phyloP scores from a whole-genome alignment of 2,797 vertebrate species.

The Rhabdophis nuchalis region DNA sequence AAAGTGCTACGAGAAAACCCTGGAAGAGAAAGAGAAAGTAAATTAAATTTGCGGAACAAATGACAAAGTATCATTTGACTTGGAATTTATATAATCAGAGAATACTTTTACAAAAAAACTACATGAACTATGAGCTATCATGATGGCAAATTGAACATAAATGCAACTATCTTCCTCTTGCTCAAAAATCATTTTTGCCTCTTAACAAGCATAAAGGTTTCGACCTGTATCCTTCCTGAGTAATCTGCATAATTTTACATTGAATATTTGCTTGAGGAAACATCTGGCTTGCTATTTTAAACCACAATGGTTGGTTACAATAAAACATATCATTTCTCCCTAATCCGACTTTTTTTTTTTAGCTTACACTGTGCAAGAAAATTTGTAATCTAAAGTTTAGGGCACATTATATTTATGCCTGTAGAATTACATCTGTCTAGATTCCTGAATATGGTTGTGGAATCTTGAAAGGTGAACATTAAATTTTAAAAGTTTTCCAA shows the following conservation, averaged over 20 bases:
- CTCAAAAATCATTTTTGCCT: neutral
- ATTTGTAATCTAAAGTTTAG: neutral
- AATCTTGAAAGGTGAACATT: neutral
- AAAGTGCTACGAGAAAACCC: constrained; percentile 88
- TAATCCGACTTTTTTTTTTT: constrained; percentile 8
- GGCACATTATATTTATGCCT: neutral
- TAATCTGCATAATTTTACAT: constrained; percentile 1
- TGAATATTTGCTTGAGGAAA: constrained; percentile 1
- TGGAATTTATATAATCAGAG: neutral
- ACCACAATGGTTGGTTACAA: neutral
- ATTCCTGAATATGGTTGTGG: neutral
- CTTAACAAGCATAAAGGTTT: neutral
- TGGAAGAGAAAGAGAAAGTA: constrained; percentile 58
- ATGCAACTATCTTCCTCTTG: neutral
- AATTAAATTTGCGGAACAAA: neutral
- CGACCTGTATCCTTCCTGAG: neutral
- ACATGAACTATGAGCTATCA: neutral
- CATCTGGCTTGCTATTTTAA: constrained; percentile 7
- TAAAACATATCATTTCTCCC: neutral
- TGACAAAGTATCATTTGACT: neutral
- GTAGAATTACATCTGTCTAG: neutral
- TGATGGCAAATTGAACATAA: constrained; percentile 4
- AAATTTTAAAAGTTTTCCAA: neutral
- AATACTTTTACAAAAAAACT: neutral
- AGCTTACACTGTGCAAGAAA: neutral